Base-by-base conservation (phyloP, 2,113 vertebrate species). In the Rhinichthys klamathensis region DNA sequence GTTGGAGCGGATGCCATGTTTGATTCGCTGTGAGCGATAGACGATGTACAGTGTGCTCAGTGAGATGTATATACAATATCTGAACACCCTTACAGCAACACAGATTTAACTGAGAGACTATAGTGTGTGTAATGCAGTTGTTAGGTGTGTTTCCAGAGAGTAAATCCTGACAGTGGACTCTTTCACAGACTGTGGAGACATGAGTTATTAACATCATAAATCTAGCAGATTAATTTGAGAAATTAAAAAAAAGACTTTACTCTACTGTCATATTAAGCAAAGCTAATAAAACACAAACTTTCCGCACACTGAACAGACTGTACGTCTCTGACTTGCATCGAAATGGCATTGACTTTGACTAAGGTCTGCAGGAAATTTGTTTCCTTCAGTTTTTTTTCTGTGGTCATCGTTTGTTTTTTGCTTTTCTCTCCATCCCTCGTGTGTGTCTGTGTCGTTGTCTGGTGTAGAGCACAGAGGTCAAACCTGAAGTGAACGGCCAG, bases 401-500 rank as follows among this genome's bases (percentile, higher is more conserved):
- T 95, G 94, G 92, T 93, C 88, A 75, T 96, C 93, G 92, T 90
- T 89, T 61, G 44, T 60, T 93, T 93, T 91, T 95, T 90, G 87
- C 91, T 90, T 92, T 56, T 92, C 95, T 95, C 93, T 93, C 88
- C 92, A 93, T 90, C 93, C 12, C 93, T 89, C 30, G 76, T 74
- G 72, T 81, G 70, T 63, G 94, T 93, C 92, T 84, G 61, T 73
- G 80, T 86, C 82, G 73, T 85, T 73, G 54, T 88, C 93, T 91
- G 90, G 94, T 96, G 87, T 95, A 97, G 96, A 96, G 94, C 94
- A 94, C 95, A 94, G 95, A 96, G 94, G 96, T 95, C 91, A 96
- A 94, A 95, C 95, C 96, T 93, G 94, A 95, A 93, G 93, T 94
- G 90, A 85, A 91, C 88, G 84, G 89, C 82, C 91, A 98, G 93